A percentile compares a stretch with the other conserved stretches of the same genome.
Conservation (phyloP, 2,113 vertebrate genomes). For the Butorides virescens region DNA sequence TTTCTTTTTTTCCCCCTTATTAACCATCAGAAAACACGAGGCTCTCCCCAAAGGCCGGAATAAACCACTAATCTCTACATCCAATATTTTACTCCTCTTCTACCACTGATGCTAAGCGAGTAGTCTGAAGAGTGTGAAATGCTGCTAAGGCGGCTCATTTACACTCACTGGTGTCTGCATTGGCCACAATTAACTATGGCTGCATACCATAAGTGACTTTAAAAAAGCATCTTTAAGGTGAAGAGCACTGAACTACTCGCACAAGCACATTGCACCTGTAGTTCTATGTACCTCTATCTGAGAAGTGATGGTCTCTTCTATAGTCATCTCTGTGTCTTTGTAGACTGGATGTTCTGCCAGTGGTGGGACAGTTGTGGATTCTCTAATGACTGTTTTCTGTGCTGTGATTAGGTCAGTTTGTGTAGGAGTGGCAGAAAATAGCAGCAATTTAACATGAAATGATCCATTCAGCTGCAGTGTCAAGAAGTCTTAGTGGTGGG, state of each 20-base stretch:
- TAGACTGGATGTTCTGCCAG: not conserved
- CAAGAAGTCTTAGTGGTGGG: not conserved
- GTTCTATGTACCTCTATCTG: not conserved
- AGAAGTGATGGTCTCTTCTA: not conserved
- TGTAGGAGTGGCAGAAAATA: not conserved
- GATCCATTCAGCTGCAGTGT: not conserved
- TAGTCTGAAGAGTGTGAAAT: not conserved
- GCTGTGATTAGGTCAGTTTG: not conserved
- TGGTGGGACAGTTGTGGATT: not conserved
- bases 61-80: not conserved
- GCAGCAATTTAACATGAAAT: not conserved
- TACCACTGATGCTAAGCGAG: not conserved
- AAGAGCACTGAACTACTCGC: not conserved
- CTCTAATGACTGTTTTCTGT: not conserved
- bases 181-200: not conserved
- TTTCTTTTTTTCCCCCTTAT: not conserved
- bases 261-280: not conserved
- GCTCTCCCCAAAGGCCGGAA: not conserved
- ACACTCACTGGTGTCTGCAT: not conserved
- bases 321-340: no score
- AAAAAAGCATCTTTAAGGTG: not conserved
- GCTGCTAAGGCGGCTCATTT: not conserved
- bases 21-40: not conserved
- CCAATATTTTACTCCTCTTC: not conserved
- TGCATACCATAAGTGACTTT: not conserved